These are phyloP conservation scores for Ischnura elegans DNA, from an alignment of 2,888 invertebrate genomes.

Conservation along the genomic window DNA sequence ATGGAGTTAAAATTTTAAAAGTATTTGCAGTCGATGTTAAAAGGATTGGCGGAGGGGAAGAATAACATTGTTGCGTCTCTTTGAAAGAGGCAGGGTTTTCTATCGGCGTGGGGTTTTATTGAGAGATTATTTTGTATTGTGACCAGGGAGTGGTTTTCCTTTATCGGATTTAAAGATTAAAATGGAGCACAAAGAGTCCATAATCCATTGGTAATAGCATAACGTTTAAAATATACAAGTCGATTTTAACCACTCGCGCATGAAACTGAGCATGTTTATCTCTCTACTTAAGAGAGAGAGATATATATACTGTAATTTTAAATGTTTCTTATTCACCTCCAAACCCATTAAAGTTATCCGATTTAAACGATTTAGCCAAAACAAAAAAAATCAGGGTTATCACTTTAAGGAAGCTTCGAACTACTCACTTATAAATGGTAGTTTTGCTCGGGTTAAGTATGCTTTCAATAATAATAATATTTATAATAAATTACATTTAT, in stretches of 20 bases:
- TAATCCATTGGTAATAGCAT: neutral
- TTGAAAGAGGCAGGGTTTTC: constrained; percentile 1
- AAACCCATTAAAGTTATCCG: too few species aligned
- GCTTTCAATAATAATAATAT: too few species aligned
- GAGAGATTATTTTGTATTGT: neutral
- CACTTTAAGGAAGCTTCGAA: too few species aligned
- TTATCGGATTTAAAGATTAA: constrained; percentile 13
- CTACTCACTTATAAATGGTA: too few species aligned
- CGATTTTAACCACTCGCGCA: neutral
- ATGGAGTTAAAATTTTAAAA: constrained; percentile 42
- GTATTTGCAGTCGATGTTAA: constrained; percentile 34
- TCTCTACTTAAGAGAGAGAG: too few species aligned
- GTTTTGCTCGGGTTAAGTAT: too few species aligned
- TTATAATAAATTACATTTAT: too few species aligned
- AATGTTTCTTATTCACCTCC: too few species aligned
- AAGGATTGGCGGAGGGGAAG: neutral
- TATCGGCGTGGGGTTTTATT: constrained; percentile 15
- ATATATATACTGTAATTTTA: too few species aligned
- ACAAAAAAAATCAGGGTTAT: too few species aligned
- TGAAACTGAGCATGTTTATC: neutral
- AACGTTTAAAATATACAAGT: neutral
- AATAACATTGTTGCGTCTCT: constrained; percentile 47
- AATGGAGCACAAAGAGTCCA: neutral
- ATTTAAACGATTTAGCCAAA: too few species aligned
- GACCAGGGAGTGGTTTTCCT: neutral